These are phyloP conservation scores for Notocelia uddmanniana DNA, from an alignment of 2,888 invertebrate genomes.

Conservation along the genomic window DNA sequence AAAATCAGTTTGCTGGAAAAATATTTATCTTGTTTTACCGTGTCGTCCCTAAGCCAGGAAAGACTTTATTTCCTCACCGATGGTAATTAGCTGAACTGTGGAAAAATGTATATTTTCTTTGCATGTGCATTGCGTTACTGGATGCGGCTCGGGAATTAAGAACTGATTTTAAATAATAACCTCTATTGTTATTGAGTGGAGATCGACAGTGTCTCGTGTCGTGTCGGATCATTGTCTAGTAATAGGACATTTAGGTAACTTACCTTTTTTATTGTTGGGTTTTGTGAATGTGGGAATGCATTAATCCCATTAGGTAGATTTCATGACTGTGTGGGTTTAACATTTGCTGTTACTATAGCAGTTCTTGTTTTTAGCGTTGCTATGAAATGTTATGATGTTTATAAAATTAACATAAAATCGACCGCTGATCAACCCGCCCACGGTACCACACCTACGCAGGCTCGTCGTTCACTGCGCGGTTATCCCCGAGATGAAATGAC, in stretches of 20 bases:
- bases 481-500: too few species aligned
- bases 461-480: too few species aligned
- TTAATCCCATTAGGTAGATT: background rate
- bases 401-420: too few species aligned
- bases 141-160: background rate
- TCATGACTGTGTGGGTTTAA: background rate
- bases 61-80: constrained; percentile 41
- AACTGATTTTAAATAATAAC: background rate
- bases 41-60: constrained; percentile 30
- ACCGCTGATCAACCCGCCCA: too few species aligned
- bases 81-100: constrained; percentile 48
- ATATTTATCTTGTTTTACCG: constrained; percentile 33
- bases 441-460: too few species aligned
- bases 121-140: constrained; percentile 1
- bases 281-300: background rate
- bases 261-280: too few species aligned
- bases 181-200: too few species aligned
- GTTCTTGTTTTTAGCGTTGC: too few species aligned
- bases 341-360: background rate
- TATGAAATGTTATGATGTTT: too few species aligned
- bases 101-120: constrained; percentile 42
- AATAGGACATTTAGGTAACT: too few species aligned
- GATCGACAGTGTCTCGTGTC: too few species aligned
- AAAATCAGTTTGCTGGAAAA: constrained; percentile 42
- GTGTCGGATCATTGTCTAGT: too few species aligned